Evolutionary conservation across 2,797 vertebrate genomes (phyloP), one percentile per base, ranked within the genome.

Genomic region (Propithecus deckenii): DNA sequence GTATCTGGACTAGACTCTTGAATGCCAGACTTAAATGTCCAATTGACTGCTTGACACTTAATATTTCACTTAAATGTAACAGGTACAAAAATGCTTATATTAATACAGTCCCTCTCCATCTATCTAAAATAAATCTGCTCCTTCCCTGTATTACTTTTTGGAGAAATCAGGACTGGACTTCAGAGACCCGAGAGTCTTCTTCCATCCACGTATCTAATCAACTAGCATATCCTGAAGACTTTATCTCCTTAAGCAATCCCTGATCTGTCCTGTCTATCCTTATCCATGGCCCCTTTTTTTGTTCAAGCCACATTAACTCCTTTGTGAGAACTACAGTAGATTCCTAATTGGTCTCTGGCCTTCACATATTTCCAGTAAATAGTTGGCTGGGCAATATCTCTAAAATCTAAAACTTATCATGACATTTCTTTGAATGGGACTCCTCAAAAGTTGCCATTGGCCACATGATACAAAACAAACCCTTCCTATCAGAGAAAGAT

Each of bases 401-500:
- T 84, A 84, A 79, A 63, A 35, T 65, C 43, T 43, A 79, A 79
- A 90, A 23, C 23, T 55, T 59, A 46, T 59, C 14, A 14, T 55
- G 30, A n/a, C 7, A 59, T 43, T 81, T 85, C 76, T 52, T 28
- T 80, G 38, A 91, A 87, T 43, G n/a, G 84, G 93, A 43, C 5
- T 20, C 15, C 8, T 87, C 30, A 12, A 25, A 75, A 94, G 23
- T 74, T 84, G 14, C 22, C 30, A 61, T 55, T 59, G 11, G 6
- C 50, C 50, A 67, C 20, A 11, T 18, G 12, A 46, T 52, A 10
- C 10, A 87, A 7, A 75, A 63, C n/a, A 71, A 74, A 69, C 0
- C 30, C 63, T 17, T 63, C 50, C 0, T 30, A 48, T 65, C 63
- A 79, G 18, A 63, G 15, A 43, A 94, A 35, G 23, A 35, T 57